Evolutionary conservation across 1,140 invertebrate species (phyloP).

Genomic region (Venturia canescens): DNA sequence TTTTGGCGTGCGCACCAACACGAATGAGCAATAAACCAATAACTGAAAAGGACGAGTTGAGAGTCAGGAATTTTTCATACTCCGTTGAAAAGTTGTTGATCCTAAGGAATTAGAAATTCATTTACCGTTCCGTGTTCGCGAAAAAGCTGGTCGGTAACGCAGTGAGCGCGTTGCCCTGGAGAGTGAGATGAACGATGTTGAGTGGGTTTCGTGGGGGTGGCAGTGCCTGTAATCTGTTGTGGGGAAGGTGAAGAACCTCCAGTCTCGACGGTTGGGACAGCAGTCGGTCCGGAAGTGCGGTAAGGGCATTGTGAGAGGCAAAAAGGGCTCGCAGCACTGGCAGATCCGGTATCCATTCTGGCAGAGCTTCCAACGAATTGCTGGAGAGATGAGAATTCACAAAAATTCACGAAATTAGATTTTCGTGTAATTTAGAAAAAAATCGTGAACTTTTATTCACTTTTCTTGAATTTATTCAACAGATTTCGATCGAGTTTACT

Average conservation of each 20-base stretch:
- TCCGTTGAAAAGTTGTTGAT: not conserved
- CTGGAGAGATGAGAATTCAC: conserved; percentile 64
- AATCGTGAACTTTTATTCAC: not conserved
- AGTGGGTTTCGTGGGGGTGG: conserved; percentile 82
- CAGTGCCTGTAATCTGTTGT: conserved; percentile 85
- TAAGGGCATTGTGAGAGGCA: conserved; percentile 86
- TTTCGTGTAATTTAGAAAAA: not conserved
- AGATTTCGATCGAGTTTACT: conserved; percentile 61
- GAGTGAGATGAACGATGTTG: conserved; percentile 83
- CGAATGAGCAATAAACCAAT: no score
- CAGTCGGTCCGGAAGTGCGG: conserved; percentile 83
- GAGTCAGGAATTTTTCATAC: no score
- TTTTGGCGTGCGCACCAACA: no score
- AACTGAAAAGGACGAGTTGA: no score
- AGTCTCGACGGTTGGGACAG: conserved; percentile 85
- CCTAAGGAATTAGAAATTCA: not conserved
- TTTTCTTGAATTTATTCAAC: conserved; percentile 2
- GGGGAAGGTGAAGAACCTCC: conserved; percentile 84
- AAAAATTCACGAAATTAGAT: not conserved
- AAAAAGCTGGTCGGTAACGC: conserved; percentile 87
- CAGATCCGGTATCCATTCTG: conserved; percentile 87
- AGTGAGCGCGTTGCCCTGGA: conserved; percentile 88
- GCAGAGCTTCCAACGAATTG: conserved; percentile 85
- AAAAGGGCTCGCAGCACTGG: conserved; percentile 84
- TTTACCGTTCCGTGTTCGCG: conserved; percentile 80